Base-by-base conservation (phyloP, 2,797 vertebrate species). In the Holocentrus rufus region DNA sequence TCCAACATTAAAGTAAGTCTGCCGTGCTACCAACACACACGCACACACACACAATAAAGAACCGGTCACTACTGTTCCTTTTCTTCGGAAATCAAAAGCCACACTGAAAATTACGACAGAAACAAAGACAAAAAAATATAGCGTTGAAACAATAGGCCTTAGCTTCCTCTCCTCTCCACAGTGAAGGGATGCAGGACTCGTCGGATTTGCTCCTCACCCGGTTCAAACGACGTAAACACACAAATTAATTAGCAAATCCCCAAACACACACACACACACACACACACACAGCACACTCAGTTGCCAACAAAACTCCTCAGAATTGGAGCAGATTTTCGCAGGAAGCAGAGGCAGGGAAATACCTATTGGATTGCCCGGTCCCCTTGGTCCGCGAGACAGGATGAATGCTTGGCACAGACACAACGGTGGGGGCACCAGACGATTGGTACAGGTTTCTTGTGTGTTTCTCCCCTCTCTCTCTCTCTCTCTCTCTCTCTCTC, bases 341-440 rank as follows among this genome's bases (percentile, higher is more conserved):
- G 88, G 83, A 90, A 89, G 82, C 77, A 81, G 80, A 78, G 80
- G 71, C 87, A 88, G 85, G 89, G 82, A 93, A 93, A 93, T 88
- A 92, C 90, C 90, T 91, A 91, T 86, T 82, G 82, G 85, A 75
- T 79, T 70, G 87, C 88, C 81, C 57, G 86, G 83, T 90, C 88
- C 78, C 85, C n/a, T 88, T 74, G 80, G 84, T 94, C 92, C 83
- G n/a, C 77, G 64, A 89, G 81, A 90, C 83, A 22, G 81, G 85
- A 88, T 84, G 87, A 91, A 91, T 80, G 89, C 81, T 91, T 93
- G 93, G 92, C 91, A 88, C 84, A 77, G 87, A 89, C 85, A 90
- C 81, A 86, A 85, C 83, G 71, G 84, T 84, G 88, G 85, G 86
- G 86, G 87, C 80, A 91, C 85, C 85, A 90, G 88, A 91, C 85